Evolutionary conservation across 2,113 vertebrate species (phyloP).

Genomic region (Bufo gargarizans): DNA sequence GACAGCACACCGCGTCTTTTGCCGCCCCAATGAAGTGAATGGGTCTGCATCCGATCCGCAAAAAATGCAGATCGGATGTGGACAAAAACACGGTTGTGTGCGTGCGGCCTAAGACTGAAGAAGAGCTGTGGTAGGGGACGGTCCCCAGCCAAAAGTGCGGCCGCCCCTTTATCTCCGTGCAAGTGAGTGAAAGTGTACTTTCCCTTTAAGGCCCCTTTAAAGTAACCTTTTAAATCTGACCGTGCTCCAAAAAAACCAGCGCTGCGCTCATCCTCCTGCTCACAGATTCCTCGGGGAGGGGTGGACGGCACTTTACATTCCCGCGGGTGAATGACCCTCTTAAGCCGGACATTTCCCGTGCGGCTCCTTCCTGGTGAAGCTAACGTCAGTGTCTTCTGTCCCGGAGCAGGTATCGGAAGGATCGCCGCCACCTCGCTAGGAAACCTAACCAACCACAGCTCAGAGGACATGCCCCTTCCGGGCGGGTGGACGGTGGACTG

Average conservation of each 20-base stretch:
- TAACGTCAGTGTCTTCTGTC: neutral
- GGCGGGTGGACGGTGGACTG: constrained; percentile 96
- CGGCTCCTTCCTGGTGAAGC: too few species aligned
- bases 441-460: constrained; percentile 88
- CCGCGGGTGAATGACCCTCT: constrained; percentile 29
- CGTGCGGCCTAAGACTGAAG: too few species aligned
- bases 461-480: constrained; percentile 90
- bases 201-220: neutral
- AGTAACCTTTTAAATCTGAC: neutral
- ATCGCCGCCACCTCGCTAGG: constrained; percentile 95
- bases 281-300: constrained; percentile 39
- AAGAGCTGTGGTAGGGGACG: neutral
- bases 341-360: neutral
- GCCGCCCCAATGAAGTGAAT: too few species aligned
- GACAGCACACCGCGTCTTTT: too few species aligned
- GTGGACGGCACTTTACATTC: constrained; percentile 1
- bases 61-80: too few species aligned
- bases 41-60: too few species aligned
- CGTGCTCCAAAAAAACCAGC: constrained; percentile 14
- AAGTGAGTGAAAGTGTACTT: neutral
- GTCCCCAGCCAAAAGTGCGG: neutral
- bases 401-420: constrained; percentile 85
- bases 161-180: neutral
- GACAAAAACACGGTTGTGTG: too few species aligned
- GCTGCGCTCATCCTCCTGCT: constrained; percentile 23